Evolutionary conservation across 2,888 invertebrate species (phyloP).

Genomic region (Onchidella celtica): DNA sequence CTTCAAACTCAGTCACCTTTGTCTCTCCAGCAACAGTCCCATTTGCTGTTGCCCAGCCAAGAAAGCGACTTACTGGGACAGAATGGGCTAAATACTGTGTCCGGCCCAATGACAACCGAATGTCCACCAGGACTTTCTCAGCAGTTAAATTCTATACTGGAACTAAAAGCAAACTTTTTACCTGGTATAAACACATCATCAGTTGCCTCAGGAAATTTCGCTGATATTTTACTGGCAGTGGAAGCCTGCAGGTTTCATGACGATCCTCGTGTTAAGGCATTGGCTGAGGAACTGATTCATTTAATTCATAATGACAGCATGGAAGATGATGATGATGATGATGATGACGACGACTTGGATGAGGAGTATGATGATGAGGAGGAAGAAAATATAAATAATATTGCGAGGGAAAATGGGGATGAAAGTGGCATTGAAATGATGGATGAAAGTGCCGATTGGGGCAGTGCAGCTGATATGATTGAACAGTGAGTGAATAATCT

Average conservation of each 20-base stretch:
- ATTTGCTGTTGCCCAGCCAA: too few relatives aligned
- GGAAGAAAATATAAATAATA: not conserved
- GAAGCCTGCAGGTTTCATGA: conserved; percentile 43
- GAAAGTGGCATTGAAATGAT: conserved; percentile 42
- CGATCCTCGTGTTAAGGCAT: conserved; percentile 34
- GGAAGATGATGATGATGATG: conserved; percentile 35
- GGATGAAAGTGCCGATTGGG: conserved; percentile 40
- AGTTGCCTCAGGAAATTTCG: conserved; percentile 31
- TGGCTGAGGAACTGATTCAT: conserved; percentile 41
- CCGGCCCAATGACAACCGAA: too few relatives aligned
- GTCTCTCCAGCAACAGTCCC: not conserved
- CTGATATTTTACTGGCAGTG: conserved; percentile 43
- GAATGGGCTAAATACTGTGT: too few relatives aligned
- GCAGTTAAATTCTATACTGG: conserved; percentile 25
- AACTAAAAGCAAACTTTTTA: conserved; percentile 25
- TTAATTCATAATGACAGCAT: conserved; percentile 35
- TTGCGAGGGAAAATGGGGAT: conserved; percentile 1
- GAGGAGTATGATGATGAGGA: not conserved
- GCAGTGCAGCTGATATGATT: conserved; percentile 40
- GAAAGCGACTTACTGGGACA: too few relatives aligned
- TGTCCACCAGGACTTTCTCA: not conserved
- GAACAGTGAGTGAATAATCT: conserved; percentile 42
- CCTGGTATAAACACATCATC: conserved; percentile 31
- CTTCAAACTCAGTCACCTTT: not conserved
- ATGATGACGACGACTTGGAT: conserved; percentile 6